Evolutionary conservation across 2,888 invertebrate genomes (phyloP).

Genomic region (Lathronympha strigana): DNA sequence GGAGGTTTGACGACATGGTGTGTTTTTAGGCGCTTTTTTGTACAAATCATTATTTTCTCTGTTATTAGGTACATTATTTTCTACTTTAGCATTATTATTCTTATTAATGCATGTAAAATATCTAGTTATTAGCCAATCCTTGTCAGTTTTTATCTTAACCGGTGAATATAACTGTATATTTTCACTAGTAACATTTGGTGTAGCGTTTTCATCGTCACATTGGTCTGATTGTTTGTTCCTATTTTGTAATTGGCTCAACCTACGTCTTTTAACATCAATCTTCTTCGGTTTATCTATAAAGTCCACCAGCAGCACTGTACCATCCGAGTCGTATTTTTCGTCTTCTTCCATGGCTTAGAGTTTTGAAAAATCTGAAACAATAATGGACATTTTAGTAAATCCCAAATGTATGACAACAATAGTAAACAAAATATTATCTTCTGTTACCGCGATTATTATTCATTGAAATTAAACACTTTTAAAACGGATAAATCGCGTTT

Average conservation of each 20-base stretch:
- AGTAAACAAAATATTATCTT: too few species aligned
- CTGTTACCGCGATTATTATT: too few species aligned
- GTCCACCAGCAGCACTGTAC: conserved; percentile 12
- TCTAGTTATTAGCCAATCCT: neutral
- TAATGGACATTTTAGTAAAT: too few species aligned
- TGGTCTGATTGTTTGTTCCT: neutral
- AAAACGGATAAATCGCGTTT: too few species aligned
- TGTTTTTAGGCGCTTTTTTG: neutral
- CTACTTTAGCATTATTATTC: neutral
- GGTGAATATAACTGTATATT: neutral
- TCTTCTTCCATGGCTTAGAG: conserved; percentile 26
- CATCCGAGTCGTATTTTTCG: conserved; percentile 15
- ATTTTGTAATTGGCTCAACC: neutral
- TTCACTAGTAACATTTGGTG: neutral
- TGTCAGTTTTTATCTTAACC: neutral
- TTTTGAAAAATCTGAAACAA: too few species aligned
- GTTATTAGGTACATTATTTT: neutral
- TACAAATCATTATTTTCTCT: neutral
- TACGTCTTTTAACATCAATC: conserved; percentile 10
- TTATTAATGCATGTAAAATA: conserved; percentile 4
- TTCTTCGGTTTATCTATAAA: conserved; percentile 4
- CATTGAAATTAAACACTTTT: too few species aligned
- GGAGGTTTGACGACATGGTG: neutral
- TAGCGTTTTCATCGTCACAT: neutral
- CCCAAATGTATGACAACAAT: too few species aligned